Percentiles rank a stretch among this genome's conserved stretches.
Conservation (phyloP, 2,797 vertebrate species). For the Galagoides demidoff region DNA sequence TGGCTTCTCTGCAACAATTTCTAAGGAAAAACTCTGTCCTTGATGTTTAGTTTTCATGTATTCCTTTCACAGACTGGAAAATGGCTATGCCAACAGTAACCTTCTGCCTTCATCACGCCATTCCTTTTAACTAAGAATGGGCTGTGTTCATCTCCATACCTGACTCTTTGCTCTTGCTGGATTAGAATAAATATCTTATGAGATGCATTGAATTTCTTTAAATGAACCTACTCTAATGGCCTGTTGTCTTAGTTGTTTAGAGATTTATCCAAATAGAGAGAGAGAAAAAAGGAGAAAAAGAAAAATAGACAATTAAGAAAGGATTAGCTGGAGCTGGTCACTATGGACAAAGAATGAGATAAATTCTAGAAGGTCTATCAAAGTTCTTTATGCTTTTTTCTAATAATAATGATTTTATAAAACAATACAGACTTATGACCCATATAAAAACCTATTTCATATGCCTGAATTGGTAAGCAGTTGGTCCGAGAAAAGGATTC, state of each 20-base stretch:
- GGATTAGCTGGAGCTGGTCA: too few species aligned
- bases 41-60: neutral
- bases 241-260: neutral
- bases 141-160: neutral
- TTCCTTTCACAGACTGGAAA: neutral
- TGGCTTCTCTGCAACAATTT: neutral
- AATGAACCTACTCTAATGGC: neutral
- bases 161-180: neutral
- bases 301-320: too few species aligned
- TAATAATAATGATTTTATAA: neutral
- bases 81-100: fast-evolving
- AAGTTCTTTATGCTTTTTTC: neutral
- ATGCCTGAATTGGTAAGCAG: neutral
- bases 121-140: neutral
- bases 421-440: neutral
- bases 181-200: neutral
- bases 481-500: neutral
- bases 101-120: fast-evolving
- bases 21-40: neutral
- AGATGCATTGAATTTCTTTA: neutral
- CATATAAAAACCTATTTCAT: neutral
- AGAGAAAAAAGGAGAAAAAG: neutral
- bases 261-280: neutral
- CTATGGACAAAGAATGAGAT: neutral
- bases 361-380: neutral